Evolutionary conservation across 2,113 vertebrate species (phyloP).

Genomic region (Lates calcarifer): DNA sequence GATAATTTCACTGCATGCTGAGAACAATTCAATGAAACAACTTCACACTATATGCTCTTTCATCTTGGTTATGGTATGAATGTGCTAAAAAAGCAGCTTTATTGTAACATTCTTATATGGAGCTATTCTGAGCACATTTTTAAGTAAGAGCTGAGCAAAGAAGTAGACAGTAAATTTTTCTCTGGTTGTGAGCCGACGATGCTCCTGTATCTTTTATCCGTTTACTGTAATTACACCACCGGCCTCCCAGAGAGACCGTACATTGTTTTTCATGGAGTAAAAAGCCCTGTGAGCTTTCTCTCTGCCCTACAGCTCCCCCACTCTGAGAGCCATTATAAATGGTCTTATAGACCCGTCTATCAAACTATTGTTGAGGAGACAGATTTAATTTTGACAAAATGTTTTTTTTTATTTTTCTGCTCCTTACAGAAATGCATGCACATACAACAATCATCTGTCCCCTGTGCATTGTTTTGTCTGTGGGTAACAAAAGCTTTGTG

Average conservation of each 20-base stretch:
- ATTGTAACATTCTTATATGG: neutral
- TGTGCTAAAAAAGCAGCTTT: neutral
- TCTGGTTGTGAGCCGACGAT: neutral
- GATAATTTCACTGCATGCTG: too few relatives aligned
- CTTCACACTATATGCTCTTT: too few relatives aligned
- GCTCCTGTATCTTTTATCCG: conserved; percentile 31
- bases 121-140: conserved; percentile 5
- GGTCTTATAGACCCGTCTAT: conserved; percentile 47
- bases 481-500: conserved; percentile 66
- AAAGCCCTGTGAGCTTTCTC: conserved; percentile 24
- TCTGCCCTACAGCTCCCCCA: neutral
- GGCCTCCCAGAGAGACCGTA: conserved; percentile 18
- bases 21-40: too few relatives aligned
- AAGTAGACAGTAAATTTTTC: conserved; percentile 18
- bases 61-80: neutral
- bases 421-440: conserved; percentile 39
- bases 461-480: conserved; percentile 66
- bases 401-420: conserved; percentile 10
- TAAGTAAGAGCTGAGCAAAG: conserved; percentile 2
- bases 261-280: conserved; percentile 49
- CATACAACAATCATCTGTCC: conserved; percentile 54
- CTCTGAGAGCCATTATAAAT: conserved; percentile 41
- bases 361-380: conserved; percentile 66
- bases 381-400: conserved; percentile 66
- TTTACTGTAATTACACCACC: conserved; percentile 55